Evolutionary conservation across 2,797 vertebrate genomes (phyloP).

Genomic region (Megaceryle alcyon): DNA sequence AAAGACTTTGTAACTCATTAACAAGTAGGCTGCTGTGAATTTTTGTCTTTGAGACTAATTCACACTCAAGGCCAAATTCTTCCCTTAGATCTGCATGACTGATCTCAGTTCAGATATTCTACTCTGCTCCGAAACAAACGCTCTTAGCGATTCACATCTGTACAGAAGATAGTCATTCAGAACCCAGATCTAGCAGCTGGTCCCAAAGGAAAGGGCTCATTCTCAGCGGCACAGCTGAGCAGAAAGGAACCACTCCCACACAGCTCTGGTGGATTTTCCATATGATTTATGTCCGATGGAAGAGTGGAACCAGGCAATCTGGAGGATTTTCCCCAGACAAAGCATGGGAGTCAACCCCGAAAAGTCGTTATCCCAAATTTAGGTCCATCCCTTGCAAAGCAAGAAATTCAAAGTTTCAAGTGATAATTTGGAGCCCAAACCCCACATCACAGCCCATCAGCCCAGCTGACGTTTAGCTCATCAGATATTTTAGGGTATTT

Average conservation of each 20-base stretch:
- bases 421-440: background rate
- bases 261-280: background rate
- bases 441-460: background rate
- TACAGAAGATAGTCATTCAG: background rate
- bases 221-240: background rate
- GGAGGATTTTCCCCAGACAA: background rate
- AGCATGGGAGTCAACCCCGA: background rate
- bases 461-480: background rate
- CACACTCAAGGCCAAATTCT: conserved; percentile 40
- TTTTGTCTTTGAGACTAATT: conserved; percentile 66
- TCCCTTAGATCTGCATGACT: conserved; percentile 37
- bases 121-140: background rate
- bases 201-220: background rate
- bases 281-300: background rate
- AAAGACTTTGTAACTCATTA: conserved; percentile 71
- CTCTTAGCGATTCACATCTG: background rate
- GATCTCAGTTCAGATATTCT: conserved; percentile 41
- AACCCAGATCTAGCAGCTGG: background rate
- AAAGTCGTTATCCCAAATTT: background rate
- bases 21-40: conserved; percentile 54
- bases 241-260: background rate
- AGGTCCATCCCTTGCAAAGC: background rate
- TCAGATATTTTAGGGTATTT: background rate
- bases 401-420: background rate
- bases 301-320: background rate